These are phyloP conservation scores for Blastomussa wellsi DNA, from an alignment of 92 coral and sea anemone genomes.

Conservation along the genomic window DNA sequence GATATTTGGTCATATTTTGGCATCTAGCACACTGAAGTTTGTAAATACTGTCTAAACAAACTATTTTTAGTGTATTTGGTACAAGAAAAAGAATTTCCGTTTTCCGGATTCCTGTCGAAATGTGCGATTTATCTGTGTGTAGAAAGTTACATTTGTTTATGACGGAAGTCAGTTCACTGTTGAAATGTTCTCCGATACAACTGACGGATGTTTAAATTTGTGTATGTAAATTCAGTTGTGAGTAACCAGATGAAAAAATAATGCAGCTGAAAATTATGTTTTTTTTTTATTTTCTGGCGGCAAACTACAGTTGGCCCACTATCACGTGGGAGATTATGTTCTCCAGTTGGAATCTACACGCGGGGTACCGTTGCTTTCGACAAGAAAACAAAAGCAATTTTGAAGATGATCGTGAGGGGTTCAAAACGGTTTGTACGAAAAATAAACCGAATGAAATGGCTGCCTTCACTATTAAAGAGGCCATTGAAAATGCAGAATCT, in stretches of 20 bases:
- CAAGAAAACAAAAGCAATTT: neutral
- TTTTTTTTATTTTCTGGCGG: neutral
- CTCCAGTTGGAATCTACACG: neutral
- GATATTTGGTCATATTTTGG: neutral
- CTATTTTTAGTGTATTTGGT: neutral
- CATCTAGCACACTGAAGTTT: neutral
- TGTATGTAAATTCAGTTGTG: slow-evolving; percentile 17
- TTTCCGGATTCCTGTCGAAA: neutral
- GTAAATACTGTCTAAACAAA: neutral
- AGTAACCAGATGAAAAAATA: slow-evolving; percentile 6
- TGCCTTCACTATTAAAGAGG: neutral
- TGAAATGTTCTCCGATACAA: neutral
- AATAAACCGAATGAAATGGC: neutral
- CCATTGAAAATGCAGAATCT: neutral
- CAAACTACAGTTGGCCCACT: neutral
- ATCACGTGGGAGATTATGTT: neutral
- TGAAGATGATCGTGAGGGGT: neutral
- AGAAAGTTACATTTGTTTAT: neutral
- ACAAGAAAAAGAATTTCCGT: neutral
- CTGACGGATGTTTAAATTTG: slow-evolving; percentile 2
- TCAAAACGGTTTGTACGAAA: neutral
- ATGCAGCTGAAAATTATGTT: neutral
- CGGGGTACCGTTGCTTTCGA: neutral
- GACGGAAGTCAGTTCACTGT: neutral
- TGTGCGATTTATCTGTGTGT: neutral